phyloP scores from a whole-genome alignment of 2,888 invertebrate species.

The Aelia acuminata region DNA sequence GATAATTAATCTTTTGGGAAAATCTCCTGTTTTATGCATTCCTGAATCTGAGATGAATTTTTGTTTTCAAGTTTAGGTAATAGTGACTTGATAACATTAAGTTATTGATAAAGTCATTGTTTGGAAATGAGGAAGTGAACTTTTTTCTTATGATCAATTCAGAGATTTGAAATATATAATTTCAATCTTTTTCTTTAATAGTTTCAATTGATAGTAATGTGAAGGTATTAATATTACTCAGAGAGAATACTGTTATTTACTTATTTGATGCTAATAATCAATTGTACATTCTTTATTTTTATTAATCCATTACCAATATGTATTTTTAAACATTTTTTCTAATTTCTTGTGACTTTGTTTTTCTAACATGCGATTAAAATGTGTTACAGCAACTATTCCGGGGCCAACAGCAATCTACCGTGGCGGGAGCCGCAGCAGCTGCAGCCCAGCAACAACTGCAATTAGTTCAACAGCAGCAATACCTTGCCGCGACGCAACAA shows the following conservation, averaged over 20 bases:
- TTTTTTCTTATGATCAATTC: background rate
- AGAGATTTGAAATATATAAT: background rate
- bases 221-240: background rate
- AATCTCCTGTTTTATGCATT: no score
- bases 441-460: constrained; percentile 79
- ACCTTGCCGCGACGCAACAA: constrained; percentile 72
- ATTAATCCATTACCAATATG: no score
- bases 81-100: no score
- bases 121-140: background rate
- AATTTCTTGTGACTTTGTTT: background rate
- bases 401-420: constrained; percentile 81
- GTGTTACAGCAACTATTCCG: constrained; percentile 88
- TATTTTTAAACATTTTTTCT: background rate
- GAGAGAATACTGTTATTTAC: background rate
- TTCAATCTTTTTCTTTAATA: background rate
- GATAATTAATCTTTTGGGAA: no score
- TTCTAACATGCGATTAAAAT: background rate
- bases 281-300: no score
- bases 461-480: constrained; percentile 82
- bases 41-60: no score
- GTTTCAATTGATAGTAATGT: background rate
- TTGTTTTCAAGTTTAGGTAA: no score
- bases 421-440: constrained; percentile 78
- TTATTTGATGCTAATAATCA: background rate
- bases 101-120: no score